phyloP scores from a whole-genome alignment of 2,797 vertebrate genomes.

The Diplodus puntazzo region DNA sequence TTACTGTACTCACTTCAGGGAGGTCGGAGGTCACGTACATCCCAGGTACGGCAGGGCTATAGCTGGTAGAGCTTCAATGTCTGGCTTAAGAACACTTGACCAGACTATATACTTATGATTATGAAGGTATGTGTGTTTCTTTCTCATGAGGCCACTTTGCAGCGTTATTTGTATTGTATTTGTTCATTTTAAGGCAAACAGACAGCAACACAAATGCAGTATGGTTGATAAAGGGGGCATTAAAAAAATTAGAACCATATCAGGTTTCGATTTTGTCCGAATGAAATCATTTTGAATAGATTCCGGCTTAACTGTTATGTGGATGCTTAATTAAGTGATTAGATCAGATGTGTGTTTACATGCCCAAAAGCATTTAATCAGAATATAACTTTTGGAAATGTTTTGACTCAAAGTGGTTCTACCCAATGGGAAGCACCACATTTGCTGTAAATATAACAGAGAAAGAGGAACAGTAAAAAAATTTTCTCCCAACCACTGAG shows the following conservation, averaged over 20 bases:
- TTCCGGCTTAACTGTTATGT: too few species aligned
- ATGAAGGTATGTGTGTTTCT: constrained; percentile 17
- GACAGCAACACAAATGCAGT: not conserved
- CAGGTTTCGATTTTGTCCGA: not conserved
- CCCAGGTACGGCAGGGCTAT: constrained; percentile 1
- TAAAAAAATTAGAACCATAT: not conserved
- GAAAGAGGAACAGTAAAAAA: too few species aligned
- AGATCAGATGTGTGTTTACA: too few species aligned
- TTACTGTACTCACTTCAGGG: constrained; percentile 4
- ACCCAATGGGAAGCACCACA: too few species aligned
- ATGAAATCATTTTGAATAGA: too few species aligned
- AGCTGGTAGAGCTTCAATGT: constrained; percentile 21
- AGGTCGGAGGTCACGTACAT: constrained; percentile 25
- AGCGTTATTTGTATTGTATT: not conserved
- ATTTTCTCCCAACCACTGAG: too few species aligned
- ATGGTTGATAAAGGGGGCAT: too few species aligned
- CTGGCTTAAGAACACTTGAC: constrained; percentile 16
- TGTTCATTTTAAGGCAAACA: not conserved
- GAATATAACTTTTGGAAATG: too few species aligned
- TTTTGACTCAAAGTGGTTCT: too few species aligned
- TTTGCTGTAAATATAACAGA: too few species aligned
- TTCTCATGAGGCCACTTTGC: constrained; percentile 5
- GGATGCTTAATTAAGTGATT: too few species aligned
- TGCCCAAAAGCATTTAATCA: too few species aligned
- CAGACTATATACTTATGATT: constrained; percentile 1